Percentiles rank a stretch among this genome's conserved stretches.
phyloP scores from a whole-genome alignment of 2,797 vertebrate species.

The Menidia menidia region DNA sequence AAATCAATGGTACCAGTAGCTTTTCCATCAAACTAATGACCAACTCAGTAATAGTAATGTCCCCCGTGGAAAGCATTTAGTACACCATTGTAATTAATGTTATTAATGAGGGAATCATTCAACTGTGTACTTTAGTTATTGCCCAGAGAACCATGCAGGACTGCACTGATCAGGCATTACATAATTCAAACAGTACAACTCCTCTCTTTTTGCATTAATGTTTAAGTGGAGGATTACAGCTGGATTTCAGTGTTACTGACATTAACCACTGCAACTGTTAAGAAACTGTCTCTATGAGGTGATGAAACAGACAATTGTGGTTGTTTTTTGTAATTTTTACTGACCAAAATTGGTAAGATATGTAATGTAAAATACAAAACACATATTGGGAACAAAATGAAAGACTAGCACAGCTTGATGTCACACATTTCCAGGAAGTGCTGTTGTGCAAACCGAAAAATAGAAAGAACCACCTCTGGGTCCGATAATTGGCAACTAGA shows the following conservation, averaged over 20 bases:
- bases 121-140: constrained; percentile 71
- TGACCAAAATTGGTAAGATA: not conserved
- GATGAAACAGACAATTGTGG: not conserved
- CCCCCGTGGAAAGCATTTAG: constrained; percentile 54
- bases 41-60: constrained; percentile 58
- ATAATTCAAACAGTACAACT: constrained; percentile 67
- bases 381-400: not conserved
- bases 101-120: constrained; percentile 66
- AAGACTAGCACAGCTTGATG: not conserved
- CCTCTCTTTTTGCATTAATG: constrained; percentile 54
- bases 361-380: not conserved
- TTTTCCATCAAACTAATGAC: constrained; percentile 58
- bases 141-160: constrained; percentile 55
- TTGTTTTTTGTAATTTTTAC: not conserved
- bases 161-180: constrained; percentile 58
- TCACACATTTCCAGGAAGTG: not conserved
- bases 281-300: not conserved
- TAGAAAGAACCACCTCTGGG: not conserved
- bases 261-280: constrained; percentile 10
- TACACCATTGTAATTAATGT: constrained; percentile 60
- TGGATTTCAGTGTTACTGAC: constrained; percentile 27
- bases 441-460: not conserved
- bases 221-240: constrained; percentile 19
- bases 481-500: not conserved
- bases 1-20: constrained; percentile 48